Base-by-base conservation (phyloP, 1,140 invertebrate genomes). In the Papilio glaucus region DNA sequence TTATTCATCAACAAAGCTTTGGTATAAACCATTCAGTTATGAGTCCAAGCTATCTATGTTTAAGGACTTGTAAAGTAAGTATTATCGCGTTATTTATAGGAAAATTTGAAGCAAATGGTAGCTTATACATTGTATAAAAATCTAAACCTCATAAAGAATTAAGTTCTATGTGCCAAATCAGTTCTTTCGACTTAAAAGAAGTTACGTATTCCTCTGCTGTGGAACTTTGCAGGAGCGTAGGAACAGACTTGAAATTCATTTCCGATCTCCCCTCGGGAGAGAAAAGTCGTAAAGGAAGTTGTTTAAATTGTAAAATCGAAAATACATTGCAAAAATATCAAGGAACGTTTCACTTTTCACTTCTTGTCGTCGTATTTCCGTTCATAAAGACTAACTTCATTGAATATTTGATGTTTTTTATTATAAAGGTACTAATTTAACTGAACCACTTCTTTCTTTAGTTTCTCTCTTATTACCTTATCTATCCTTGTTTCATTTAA, bases 231-330 rank as follows among this genome's bases (percentile, higher is more conserved):
- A 15, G 39, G 39, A 45, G n/a, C 15, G n/a, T 45, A 13, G 42
- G 29, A 33, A 33, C 29, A 45, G 15, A 49, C 49, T 53, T 53
- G 24, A 53, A 53, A 53, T 53, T 53, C 49, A 53, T 53, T 53
- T 21, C 21, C 49, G 49, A 53, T 53, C 18, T 21, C 21, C 49
- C 49, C 21, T 53, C 9, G 49, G 49, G 49, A 53, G 45, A 2
- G 12, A 9, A 53, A 53, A 18, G 24, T 53, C 49, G 49, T 24
- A 53, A 53, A 53, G 49, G 49, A 53, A 53, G 49, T 53, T 53
- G 49, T 53, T 53, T 18, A 53, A 53, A 53, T 53, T 24, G 18
- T 53, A 53, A 53, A 53, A 53, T 53, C 49, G 18, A 53, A 53
- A 53, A 53, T 24, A 53, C 49, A 53, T 53, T 53, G 9, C 49